Conservation (phyloP, 2,888 invertebrate genomes). For the Melanotus villosus region DNA sequence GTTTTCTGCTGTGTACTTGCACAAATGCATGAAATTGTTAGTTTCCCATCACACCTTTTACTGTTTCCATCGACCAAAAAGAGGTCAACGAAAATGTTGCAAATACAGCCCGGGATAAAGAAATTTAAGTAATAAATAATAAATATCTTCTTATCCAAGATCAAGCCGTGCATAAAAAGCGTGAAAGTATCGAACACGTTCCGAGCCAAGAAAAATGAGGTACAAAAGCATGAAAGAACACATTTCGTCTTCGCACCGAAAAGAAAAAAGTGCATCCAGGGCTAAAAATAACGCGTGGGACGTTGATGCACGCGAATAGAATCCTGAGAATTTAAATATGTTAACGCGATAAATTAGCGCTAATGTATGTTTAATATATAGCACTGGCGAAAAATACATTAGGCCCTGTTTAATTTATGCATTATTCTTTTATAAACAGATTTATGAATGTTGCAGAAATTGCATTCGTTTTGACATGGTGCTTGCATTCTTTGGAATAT, state of each 20-base stretch:
- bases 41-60: constrained; percentile 30
- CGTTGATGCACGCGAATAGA: constrained; percentile 36
- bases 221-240: too few relatives aligned
- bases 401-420: constrained; percentile 32
- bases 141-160: constrained; percentile 41
- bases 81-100: not conserved
- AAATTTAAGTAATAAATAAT: constrained; percentile 46
- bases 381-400: constrained; percentile 39
- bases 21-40: not conserved
- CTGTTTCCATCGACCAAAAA: not conserved
- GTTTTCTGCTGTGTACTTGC: too few relatives aligned
- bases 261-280: constrained; percentile 25
- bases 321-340: constrained; percentile 38
- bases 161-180: constrained; percentile 45
- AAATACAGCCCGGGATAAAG: not conserved
- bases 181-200: constrained; percentile 36
- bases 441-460: constrained; percentile 26
- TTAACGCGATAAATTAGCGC: constrained; percentile 40
- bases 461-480: too few relatives aligned
- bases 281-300: constrained; percentile 39
- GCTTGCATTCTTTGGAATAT: too few relatives aligned
- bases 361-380: constrained; percentile 40
- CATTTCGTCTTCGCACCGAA: too few relatives aligned
- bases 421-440: constrained; percentile 31
- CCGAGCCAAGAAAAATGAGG: constrained; percentile 2